Conservation (phyloP, 1,140 invertebrate genomes). For the Drosophila ercepeae region DNA sequence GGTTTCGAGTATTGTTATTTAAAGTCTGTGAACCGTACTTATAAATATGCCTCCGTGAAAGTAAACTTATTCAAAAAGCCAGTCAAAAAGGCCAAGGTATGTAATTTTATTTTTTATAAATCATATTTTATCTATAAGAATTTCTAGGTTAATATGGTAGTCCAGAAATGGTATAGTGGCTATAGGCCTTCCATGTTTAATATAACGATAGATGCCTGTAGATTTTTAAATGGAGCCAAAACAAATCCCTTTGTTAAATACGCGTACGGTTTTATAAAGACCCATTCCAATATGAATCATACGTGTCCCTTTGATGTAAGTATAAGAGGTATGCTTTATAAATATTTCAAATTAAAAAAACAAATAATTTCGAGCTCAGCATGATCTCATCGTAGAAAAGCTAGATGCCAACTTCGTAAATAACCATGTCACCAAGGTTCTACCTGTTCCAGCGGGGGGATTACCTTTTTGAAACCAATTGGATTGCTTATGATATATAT, state of each 20-base stretch:
- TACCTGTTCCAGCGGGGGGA: neutral
- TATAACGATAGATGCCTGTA: constrained; percentile 8
- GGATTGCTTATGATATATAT: neutral
- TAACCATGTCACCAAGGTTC: neutral
- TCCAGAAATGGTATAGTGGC: neutral
- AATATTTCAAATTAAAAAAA: too few relatives aligned
- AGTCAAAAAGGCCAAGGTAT: constrained; percentile 1
- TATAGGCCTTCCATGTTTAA: constrained; percentile 22
- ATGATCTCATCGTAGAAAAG: constrained; percentile 2
- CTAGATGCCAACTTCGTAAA: neutral
- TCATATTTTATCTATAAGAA: neutral
- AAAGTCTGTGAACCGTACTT: constrained; percentile 11
- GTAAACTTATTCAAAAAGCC: constrained; percentile 12
- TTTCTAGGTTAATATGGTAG: neutral
- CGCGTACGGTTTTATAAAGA: neutral
- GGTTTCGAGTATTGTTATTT: constrained; percentile 14
- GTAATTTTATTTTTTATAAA: neutral
- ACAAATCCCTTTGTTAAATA: neutral
- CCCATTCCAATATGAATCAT: constrained; percentile 8
- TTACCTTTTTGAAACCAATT: neutral
- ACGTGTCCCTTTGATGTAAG: constrained; percentile 9
- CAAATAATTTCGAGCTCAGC: neutral
- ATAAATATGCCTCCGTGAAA: neutral
- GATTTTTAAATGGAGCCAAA: constrained; percentile 1
- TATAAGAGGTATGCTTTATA: too few relatives aligned